Conservation (phyloP, 1,140 invertebrate genomes). For the Drosophila bipectinata region DNA sequence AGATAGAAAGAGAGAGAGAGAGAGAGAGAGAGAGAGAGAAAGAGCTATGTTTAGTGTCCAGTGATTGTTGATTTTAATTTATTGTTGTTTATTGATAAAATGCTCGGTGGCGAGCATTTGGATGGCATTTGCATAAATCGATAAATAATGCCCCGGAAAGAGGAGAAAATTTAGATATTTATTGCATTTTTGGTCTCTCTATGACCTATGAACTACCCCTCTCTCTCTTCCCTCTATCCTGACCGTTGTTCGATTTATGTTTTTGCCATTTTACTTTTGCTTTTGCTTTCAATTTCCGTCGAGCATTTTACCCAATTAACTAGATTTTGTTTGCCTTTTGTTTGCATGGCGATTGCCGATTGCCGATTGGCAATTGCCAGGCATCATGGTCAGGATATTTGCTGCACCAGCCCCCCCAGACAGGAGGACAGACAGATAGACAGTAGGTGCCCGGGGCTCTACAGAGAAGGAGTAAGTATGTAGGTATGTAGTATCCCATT, state of each 20-base stretch:
- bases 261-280: constrained; percentile 35
- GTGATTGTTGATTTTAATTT: constrained; percentile 77
- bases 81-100: constrained; percentile 82
- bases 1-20: not conserved
- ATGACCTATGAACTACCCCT: constrained; percentile 1
- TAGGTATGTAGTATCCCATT: constrained; percentile 6
- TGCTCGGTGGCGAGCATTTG: not conserved
- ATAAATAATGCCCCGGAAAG: constrained; percentile 65
- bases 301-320: constrained; percentile 78
- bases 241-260: not conserved
- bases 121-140: constrained; percentile 70
- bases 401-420: not conserved
- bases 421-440: no score
- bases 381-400: constrained; percentile 20
- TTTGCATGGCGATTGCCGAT: constrained; percentile 27
- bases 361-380: constrained; percentile 10
- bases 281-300: constrained; percentile 78
- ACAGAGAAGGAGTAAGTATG: constrained; percentile 9
- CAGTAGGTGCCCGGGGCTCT: no score
- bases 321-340: constrained; percentile 72
- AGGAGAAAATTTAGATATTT: constrained; percentile 68
- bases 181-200: constrained; percentile 55
- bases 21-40: not conserved
- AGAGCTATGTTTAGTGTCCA: constrained; percentile 20
- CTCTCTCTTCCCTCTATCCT: not conserved